These are phyloP conservation scores for Athalia circularis DNA, from an alignment of 2,888 invertebrate species.

Conservation along the genomic window DNA sequence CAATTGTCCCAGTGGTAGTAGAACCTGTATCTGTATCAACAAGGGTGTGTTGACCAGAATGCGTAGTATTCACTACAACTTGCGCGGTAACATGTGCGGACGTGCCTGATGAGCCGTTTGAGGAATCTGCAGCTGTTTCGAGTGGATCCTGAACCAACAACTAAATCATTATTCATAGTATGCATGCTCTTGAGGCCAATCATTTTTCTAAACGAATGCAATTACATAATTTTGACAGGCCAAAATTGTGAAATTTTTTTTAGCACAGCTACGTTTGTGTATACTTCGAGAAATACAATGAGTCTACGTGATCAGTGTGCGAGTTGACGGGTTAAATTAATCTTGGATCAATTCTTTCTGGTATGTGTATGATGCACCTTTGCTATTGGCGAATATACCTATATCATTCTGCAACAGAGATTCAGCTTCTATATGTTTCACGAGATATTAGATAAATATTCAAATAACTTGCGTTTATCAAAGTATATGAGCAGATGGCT, in stretches of 20 bases:
- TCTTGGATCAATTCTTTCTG: neutral
- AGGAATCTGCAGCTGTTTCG: constrained; percentile 78
- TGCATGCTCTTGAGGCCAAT: constrained; percentile 56
- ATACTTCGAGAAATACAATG: too few species aligned
- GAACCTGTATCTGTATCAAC: constrained; percentile 75
- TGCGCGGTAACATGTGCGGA: constrained; percentile 74
- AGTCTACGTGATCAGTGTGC: neutral
- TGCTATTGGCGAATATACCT: neutral
- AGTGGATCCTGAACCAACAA: constrained; percentile 73
- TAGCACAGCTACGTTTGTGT: too few species aligned
- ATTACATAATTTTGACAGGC: neutral
- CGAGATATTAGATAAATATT: constrained; percentile 40
- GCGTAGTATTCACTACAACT: constrained; percentile 73
- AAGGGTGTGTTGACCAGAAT: constrained; percentile 75
- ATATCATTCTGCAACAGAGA: neutral
- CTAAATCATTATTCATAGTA: constrained; percentile 64
- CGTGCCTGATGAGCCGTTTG: constrained; percentile 77
- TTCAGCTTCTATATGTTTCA: constrained; percentile 33
- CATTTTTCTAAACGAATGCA: neutral
- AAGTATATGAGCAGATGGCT: constrained; percentile 57
- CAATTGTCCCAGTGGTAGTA: constrained; percentile 74
- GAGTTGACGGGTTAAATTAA: neutral
- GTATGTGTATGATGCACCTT: too few species aligned
- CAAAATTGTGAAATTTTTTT: neutral
- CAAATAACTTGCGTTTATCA: constrained; percentile 49